phyloP scores from a whole-genome alignment of 2,797 vertebrate species.

The Philypnodon macrostomus region DNA sequence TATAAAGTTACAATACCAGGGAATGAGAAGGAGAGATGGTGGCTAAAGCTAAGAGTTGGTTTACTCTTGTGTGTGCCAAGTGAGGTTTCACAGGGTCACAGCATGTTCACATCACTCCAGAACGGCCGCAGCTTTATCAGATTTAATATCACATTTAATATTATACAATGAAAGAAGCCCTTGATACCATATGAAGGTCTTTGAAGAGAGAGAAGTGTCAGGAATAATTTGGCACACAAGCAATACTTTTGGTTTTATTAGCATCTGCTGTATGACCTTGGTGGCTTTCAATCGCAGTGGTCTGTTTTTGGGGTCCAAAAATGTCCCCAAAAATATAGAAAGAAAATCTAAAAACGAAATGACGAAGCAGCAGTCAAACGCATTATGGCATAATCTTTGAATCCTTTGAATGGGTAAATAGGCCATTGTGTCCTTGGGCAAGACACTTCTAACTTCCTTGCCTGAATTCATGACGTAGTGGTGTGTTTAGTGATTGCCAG shows the following conservation, averaged over 20 bases:
- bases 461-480: too few relatives aligned
- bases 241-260: background rate
- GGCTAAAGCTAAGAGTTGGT: conserved; percentile 34
- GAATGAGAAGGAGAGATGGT: conserved; percentile 27
- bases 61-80: conserved; percentile 41
- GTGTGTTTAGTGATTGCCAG: too few relatives aligned
- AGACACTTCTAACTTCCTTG: too few relatives aligned
- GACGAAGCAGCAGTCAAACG: too few relatives aligned
- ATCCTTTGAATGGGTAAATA: too few relatives aligned
- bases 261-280: background rate
- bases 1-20: conserved; percentile 65
- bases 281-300: too few relatives aligned
- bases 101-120: conserved; percentile 3
- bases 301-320: too few relatives aligned
- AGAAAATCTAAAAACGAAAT: too few relatives aligned
- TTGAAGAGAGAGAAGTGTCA: background rate
- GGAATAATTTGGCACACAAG: background rate
- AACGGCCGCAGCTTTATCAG: conserved; percentile 1
- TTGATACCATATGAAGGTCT: background rate
- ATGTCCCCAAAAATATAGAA: too few relatives aligned
- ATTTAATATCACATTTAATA: conserved; percentile 1
- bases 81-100: conserved; percentile 40
- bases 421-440: too few relatives aligned
- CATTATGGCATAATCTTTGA: too few relatives aligned
- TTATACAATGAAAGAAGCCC: background rate